Evolutionary conservation across 2,797 vertebrate species (phyloP).

Genomic region (Pyrocephalus nanus): DNA sequence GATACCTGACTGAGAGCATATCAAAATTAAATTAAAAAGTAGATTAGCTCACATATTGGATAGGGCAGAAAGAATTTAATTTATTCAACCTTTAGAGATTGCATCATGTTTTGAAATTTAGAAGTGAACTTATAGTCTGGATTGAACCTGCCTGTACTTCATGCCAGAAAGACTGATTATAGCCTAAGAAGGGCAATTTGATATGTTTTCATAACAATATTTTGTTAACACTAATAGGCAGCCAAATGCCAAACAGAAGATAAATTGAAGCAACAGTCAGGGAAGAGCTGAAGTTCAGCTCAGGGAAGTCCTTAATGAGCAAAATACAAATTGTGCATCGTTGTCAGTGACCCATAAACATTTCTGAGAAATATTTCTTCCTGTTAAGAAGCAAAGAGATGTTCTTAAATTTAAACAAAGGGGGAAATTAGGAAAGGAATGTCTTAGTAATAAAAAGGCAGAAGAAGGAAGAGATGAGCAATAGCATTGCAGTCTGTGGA

Average conservation of each 20-base stretch:
- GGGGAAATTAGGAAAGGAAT: neutral
- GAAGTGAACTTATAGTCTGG: neutral
- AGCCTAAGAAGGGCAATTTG: neutral
- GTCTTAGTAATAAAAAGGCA: neutral
- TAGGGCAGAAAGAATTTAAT: neutral
- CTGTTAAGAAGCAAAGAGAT: neutral
- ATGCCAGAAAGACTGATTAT: neutral
- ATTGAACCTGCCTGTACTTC: neutral
- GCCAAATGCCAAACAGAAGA: constrained; percentile 32
- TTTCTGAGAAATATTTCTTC: constrained; percentile 5
- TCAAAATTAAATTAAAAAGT: neutral
- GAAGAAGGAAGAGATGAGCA: neutral
- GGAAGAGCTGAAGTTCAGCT: neutral
- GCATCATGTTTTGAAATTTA: neutral
- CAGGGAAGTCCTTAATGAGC: neutral
- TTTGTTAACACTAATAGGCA: constrained; percentile 15
- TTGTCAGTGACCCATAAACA: neutral
- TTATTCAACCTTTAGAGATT: neutral
- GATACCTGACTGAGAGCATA: neutral
- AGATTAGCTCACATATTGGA: neutral
- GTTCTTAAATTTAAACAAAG: neutral
- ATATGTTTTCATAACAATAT: constrained; percentile 10
- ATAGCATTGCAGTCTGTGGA: neutral
- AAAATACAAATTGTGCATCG: neutral
- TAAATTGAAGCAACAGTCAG: neutral